Base-by-base conservation (phyloP, 2,797 vertebrate genomes). In the Lacerta bilineata region DNA sequence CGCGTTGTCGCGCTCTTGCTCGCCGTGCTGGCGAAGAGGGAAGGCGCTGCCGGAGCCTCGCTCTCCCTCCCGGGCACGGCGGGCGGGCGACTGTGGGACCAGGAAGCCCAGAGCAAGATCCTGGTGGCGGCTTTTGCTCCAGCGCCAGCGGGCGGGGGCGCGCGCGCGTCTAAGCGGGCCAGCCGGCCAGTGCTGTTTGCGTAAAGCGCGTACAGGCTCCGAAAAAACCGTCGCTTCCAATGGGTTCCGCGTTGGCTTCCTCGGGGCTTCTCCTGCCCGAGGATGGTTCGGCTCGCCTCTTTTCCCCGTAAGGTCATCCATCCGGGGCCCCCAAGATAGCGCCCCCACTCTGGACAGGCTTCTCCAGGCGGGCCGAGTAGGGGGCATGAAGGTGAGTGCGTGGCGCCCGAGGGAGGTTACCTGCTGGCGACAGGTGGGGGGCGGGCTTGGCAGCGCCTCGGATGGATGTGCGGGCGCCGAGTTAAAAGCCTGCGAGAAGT, bases 311-410 rank as follows among this genome's bases (percentile, higher is more conserved):
- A n/a, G 29, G 50, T 46, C 82, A 6, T 43, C 66, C 29, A 5
- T 7, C 36, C 39, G 27, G 61, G 61, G 27, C 39, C 3, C 76
- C n/a, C 3, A 59, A 41, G 68, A 25, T 29, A 64, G 8, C 13
- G 29, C n/a, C 72, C 23, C 36, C 39, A 25, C 29, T 43, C 36
- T 11, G 68, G 85, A 88, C 84, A 85, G 91, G 84, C 88, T 89
- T 25, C 85, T 86, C 72, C 18, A 77, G 88, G 90, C 68, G 84
- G 94, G 83, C 86, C 88, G 36, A 76, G 82, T 84, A 84, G 29
- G 25, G 81, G 91, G 92, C 87, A 91, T 91, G 88, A 77, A 91
- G 88, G 91, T 91, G 76, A 88, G 23, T n/a, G 71, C 20, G 59
- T 77, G 88, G 23, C 50, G 50, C 50, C 13, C 50, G 50, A 55